Evolutionary conservation across 2,888 invertebrate genomes (phyloP), one percentile per base, ranked within the genome.

Genomic region (Rotaria magnacalcarata): DNA sequence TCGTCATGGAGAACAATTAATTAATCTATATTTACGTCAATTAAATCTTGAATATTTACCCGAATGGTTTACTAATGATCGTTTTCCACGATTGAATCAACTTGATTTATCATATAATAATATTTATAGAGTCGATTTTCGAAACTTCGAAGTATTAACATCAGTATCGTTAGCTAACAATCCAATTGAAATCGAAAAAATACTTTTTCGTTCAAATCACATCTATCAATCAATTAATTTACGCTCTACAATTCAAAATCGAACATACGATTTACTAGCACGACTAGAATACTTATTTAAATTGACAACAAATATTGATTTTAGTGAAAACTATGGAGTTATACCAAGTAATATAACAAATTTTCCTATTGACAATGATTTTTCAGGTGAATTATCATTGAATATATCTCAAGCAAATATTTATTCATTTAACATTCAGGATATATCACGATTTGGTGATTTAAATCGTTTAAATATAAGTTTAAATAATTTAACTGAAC

Each of bases 31-130:
- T n/a, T 80, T 80, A 80, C 80, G 47, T 47, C 34, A 11, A 47
- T 24, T 80, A n/a, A 47, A 80, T 41, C 11, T 80, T n/a, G 5
- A 24, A 47, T 10, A 43, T 14, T 47, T 80, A 47, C 80, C 80
- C 2, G 10, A 24, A 47, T 47, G 47, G 43, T 80, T 80, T 16
- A 34, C 67, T 14, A 43, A 47, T n/a, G 24, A 80, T 5, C 10
- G 4, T 24, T 80, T 80, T 80, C 43, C 80, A 19, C 10, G 2
- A 11, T 47, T 80, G 47, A 21, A 3, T 47, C 43, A 24, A 43
- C 80, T 80, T n/a, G 80, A 80, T n/a, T 80, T 80, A 80, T 47
- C 47, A n/a, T 8, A 80, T 47, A 80, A 80, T 47, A 21, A 43
- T 3, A 41, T 80, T 11, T 14, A 47, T n/a, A 10, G 8, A 0